Evolutionary conservation across 2,113 vertebrate genomes (phyloP), one percentile per base, ranked within the genome.

Genomic region (Hirundichthys speculiger): DNA sequence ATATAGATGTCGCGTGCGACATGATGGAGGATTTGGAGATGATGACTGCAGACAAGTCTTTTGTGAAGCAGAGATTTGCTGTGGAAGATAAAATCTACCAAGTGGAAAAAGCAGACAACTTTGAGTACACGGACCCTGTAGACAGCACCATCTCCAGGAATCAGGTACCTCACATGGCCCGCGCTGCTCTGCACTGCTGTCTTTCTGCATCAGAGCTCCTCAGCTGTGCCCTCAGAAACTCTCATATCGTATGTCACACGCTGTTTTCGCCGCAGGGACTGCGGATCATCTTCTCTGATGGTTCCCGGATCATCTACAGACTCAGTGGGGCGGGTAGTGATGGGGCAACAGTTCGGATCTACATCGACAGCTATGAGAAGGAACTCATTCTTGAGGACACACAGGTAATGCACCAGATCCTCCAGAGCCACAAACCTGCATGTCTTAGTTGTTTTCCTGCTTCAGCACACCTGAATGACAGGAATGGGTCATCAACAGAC

Each of bases 21-120:
- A 96, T 99, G 95, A 98, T 99, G 95, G 94, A 96, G 74, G 94
- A 97, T 75, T 77, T 99, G 86, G 96, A 99, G 89, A 48, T 93
- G 0, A 13, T 94, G 75, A 95, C 99, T 69, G 84, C 93, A 0
- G 94, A 98, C 40, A 96, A 96, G 66, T 91, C 94, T 47, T 99
- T 98, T 0, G 79, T 91, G 70, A 96, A 94, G 59, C 95, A 95
- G 83, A 92, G 94, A 83, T 93, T 99, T 20, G 92, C 94, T 0
- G 84, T 87, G 0, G 94, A 93, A 2, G 95, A 97, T 64, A 97
- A 97, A 76, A 93, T 92, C 57, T 99, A 95, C 84, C 92, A 94
- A 0, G 96, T 99, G 58, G 95, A 96, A 77, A 97, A 94, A 73
- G 95, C 96, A 0, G 96, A 99, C 87, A 98, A 94, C 81, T 99